These are phyloP conservation scores for Amblyteles armatorius DNA, from an alignment of 2,888 invertebrate genomes.

Conservation along the genomic window DNA sequence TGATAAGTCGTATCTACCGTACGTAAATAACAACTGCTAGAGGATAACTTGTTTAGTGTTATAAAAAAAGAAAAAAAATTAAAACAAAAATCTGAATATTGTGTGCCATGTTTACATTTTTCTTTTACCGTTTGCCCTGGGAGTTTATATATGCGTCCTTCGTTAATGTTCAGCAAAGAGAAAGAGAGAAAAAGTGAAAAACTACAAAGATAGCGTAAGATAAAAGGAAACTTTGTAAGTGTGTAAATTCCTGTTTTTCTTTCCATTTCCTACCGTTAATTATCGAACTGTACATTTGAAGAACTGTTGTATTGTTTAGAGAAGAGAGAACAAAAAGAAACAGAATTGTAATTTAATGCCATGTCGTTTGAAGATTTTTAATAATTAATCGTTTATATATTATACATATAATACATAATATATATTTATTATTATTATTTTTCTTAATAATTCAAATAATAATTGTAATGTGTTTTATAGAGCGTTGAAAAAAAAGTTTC, in stretches of 20 bases:
- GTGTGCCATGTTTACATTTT: conserved; percentile 35
- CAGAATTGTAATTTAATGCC: conserved; percentile 73
- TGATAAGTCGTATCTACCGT: neutral
- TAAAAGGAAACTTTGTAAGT: conserved; percentile 71
- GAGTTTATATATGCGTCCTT: conserved; percentile 22
- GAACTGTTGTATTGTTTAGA: conserved; percentile 71
- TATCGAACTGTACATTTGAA: conserved; percentile 76
- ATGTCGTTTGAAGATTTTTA: conserved; percentile 30
- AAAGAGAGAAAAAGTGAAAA: conserved; percentile 24
- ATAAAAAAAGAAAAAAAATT: neutral
- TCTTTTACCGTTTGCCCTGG: conserved; percentile 8
- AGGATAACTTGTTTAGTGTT: conserved; percentile 46
- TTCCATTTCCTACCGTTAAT: conserved; percentile 70
- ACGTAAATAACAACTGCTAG: neutral
- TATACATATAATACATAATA: neutral
- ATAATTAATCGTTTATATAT: conserved; percentile 47
- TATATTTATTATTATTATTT: neutral
- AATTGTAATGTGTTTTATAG: conserved; percentile 76
- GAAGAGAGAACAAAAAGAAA: conserved; percentile 71
- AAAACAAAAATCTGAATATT: neutral
- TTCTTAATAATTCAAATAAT: conserved; percentile 64
- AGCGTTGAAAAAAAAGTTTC: conserved; percentile 66
- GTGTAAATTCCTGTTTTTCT: conserved; percentile 77
- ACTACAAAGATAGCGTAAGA: conserved; percentile 68
- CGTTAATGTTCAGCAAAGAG: conserved; percentile 20